Evolutionary conservation across 1,140 invertebrate genomes (phyloP), one percentile per base, ranked within the genome.

Genomic region (Pseudobourletiella spinata): DNA sequence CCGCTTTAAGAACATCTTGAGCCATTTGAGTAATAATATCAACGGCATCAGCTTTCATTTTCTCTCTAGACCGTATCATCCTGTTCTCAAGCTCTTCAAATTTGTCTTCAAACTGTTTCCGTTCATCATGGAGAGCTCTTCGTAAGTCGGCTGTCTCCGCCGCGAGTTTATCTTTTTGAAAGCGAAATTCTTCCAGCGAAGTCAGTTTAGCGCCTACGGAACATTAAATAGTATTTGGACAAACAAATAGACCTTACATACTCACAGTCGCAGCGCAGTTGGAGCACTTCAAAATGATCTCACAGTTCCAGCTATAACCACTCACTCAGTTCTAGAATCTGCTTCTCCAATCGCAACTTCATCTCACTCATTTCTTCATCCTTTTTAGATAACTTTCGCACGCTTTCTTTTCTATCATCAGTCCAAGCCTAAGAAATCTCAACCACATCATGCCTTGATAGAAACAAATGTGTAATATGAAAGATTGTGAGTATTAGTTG

Each of bases 61-160:
- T 60, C 14, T 67, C 68, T 26, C 63, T 57, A 26, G 59, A 70
- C 16, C 48, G 16, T 42, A 70, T 70, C 35, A 59, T 46, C 15
- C 62, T 66, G n/a, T 61, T 65, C 48, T 70, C 68, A 8, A 70
- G 26, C 22, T 63, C 57, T n/a, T 70, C 68, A 59, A 46, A 70
- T 44, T 64, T 59, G n/a, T 58, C 30, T 11, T 57, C 24, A 56
- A 60, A 63, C 15, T 26, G 2, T 24, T 32, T 46, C 32, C 57
- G 20, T 48, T 70, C 65, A 2, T 57, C 26, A 24, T 59, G 18
- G 11, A 70, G 26, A 1, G 57, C 63, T 22, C 25, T 28, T 43
- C 59, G 32, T 29, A 70, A 50, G 16, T 60, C 30, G 16, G 62
- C 50, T 14, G 24, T 63, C 50, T 67, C 50, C 11, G 11, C 28